These are phyloP conservation scores for Magallana ariakensis DNA, from an alignment of 1,140 invertebrate genomes.

Conservation along the genomic window DNA sequence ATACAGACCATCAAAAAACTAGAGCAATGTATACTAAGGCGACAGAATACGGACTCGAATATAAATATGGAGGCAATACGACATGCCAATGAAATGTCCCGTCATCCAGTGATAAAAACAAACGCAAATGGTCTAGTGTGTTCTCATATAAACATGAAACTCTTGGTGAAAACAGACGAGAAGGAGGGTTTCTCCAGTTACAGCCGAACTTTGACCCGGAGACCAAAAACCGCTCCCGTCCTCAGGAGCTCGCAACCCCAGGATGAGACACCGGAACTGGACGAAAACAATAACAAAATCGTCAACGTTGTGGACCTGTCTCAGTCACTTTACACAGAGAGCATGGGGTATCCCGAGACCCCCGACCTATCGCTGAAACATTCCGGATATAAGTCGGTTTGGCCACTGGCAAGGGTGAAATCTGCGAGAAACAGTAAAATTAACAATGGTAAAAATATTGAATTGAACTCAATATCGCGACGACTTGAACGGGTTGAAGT, in stretches of 20 bases:
- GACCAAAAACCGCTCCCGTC: constrained; percentile 49
- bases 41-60: constrained; percentile 54
- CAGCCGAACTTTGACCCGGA: constrained; percentile 28
- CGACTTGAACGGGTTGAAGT: constrained; percentile 42
- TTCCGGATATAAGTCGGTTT: constrained; percentile 55
- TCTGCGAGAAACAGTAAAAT: constrained; percentile 51
- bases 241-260: neutral
- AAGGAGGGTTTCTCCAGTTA: constrained; percentile 27
- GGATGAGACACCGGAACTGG: neutral
- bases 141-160: constrained; percentile 51
- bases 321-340: constrained; percentile 25
- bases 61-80: constrained; percentile 40
- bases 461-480: constrained; percentile 55
- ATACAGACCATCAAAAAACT: constrained; percentile 52
- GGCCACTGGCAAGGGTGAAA: constrained; percentile 51
- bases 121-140: constrained; percentile 49
- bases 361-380: constrained; percentile 42
- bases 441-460: constrained; percentile 52
- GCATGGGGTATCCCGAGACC: constrained; percentile 20
- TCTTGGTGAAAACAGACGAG: constrained; percentile 6
- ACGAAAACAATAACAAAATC: constrained; percentile 16
- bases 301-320: constrained; percentile 52
- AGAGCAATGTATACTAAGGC: constrained; percentile 45
- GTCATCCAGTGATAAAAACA: constrained; percentile 11
- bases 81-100: constrained; percentile 37